Evolutionary conservation across 2,113 vertebrate genomes (phyloP).

Genomic region (Vombatus ursinus): DNA sequence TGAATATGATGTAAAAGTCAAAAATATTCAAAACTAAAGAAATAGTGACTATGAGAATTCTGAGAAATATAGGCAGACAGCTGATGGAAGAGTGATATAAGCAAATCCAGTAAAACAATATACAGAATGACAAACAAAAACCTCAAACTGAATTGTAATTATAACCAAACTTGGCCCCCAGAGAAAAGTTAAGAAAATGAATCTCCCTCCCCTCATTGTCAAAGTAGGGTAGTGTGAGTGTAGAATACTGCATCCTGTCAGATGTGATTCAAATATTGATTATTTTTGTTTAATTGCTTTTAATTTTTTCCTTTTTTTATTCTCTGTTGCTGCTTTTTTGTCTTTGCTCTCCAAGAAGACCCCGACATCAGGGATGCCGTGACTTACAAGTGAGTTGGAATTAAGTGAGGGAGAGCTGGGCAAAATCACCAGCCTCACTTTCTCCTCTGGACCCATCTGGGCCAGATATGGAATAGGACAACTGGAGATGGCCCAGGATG

Average conservation of each 20-base stretch:
- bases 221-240: not conserved
- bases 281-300: not conserved
- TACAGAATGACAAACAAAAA: not conserved
- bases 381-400: too few relatives aligned
- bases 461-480: too few relatives aligned
- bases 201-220: not conserved
- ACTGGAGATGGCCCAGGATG: too few relatives aligned
- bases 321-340: too few relatives aligned
- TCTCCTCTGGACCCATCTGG: too few relatives aligned
- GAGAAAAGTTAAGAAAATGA: not conserved
- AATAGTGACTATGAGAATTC: not conserved
- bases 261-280: not conserved
- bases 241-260: not conserved
- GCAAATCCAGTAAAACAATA: not conserved
- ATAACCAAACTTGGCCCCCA: not conserved
- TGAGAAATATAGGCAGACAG: not conserved
- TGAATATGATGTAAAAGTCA: not conserved
- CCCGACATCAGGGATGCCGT: too few relatives aligned
- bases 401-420: too few relatives aligned
- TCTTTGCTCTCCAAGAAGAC: too few relatives aligned
- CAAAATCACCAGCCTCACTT: too few relatives aligned
- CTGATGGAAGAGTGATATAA: not conserved
- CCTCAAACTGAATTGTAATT: not conserved
- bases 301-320: not conserved
- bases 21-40: not conserved